Conservation (phyloP, 2,888 invertebrate species). For the Microctonus aethiopoides region DNA sequence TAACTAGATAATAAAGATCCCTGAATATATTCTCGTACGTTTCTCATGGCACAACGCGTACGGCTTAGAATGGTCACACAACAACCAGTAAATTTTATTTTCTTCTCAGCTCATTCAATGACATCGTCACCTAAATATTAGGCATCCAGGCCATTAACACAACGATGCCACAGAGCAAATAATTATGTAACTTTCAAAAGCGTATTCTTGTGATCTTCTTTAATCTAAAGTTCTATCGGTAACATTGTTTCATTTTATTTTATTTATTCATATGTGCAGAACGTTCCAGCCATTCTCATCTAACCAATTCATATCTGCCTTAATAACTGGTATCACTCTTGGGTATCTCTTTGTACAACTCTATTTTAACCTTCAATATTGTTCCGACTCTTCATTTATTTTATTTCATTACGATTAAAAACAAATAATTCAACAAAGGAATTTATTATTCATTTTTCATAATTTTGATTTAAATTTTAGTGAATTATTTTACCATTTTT, state of each 20-base stretch:
- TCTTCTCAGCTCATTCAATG: neutral
- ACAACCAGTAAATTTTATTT: slow-evolving; percentile 48
- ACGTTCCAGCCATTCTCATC: slow-evolving; percentile 47
- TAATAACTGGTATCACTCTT: slow-evolving; percentile 42
- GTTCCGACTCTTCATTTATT: slow-evolving; percentile 29
- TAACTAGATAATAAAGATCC: slow-evolving; percentile 65
- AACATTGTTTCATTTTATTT: slow-evolving; percentile 21
- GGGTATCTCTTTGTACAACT: slow-evolving; percentile 45
- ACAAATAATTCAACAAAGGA: neutral
- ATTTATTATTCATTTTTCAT: slow-evolving; percentile 21
- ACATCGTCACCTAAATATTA: slow-evolving; percentile 30
- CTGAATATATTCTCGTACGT: slow-evolving; percentile 58
- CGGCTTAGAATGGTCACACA: slow-evolving; percentile 47
- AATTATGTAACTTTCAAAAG: slow-evolving; percentile 16
- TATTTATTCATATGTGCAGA: slow-evolving; percentile 31
- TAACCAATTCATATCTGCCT: slow-evolving; percentile 24
- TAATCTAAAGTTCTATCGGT: slow-evolving; percentile 18
- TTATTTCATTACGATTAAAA: neutral
- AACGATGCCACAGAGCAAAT: slow-evolving; percentile 24
- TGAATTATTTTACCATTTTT: slow-evolving; percentile 34
- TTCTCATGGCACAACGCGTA: slow-evolving; percentile 54
- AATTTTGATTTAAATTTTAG: slow-evolving; percentile 12
- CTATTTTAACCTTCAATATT: slow-evolving; percentile 17
- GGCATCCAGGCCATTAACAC: slow-evolving; percentile 41
- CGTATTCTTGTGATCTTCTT: slow-evolving; percentile 9